Percentiles rank a stretch among this genome's conserved stretches.
phyloP scores from a whole-genome alignment of 64 coral and sea anemone genomes.

The Montipora cactus region DNA sequence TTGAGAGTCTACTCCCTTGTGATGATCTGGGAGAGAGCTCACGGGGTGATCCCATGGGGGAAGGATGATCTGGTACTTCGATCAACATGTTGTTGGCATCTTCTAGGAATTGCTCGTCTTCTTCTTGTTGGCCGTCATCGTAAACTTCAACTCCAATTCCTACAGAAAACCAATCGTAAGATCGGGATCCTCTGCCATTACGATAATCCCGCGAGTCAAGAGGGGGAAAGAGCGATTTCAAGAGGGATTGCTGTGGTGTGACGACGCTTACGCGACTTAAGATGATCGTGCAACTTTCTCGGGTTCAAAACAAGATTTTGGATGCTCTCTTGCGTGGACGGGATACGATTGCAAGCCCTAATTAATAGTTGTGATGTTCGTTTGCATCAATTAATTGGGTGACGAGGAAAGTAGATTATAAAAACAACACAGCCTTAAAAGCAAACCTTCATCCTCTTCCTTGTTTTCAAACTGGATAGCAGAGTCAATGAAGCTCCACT shows the following conservation, averaged over 20 bases:
- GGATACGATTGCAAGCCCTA: too few species aligned
- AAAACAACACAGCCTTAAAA: neutral
- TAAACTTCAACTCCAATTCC: constrained; percentile 90
- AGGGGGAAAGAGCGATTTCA: too few species aligned
- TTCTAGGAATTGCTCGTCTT: constrained; percentile 43
- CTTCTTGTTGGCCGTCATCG: constrained; percentile 65
- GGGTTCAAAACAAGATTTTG: too few species aligned
- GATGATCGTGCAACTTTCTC: too few species aligned
- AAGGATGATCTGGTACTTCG: constrained; percentile 19
- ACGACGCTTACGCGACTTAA: too few species aligned
- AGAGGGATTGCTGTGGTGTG: too few species aligned
- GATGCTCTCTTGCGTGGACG: too few species aligned
- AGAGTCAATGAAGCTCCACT: constrained; percentile 94
- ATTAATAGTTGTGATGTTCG: too few species aligned
- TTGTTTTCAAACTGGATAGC: constrained; percentile 92
- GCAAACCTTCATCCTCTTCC: constrained; percentile 87
- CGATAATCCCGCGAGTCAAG: too few species aligned
- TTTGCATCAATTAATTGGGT: too few species aligned
- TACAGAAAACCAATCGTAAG: neutral
- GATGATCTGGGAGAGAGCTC: neutral
- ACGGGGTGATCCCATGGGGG: neutral
- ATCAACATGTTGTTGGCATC: constrained; percentile 31
- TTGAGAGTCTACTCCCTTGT: constrained; percentile 47
- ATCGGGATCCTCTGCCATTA: too few species aligned
- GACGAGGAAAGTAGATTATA: neutral